phyloP scores from a whole-genome alignment of 1,140 invertebrate genomes.

The Nasonia vitripennis region DNA sequence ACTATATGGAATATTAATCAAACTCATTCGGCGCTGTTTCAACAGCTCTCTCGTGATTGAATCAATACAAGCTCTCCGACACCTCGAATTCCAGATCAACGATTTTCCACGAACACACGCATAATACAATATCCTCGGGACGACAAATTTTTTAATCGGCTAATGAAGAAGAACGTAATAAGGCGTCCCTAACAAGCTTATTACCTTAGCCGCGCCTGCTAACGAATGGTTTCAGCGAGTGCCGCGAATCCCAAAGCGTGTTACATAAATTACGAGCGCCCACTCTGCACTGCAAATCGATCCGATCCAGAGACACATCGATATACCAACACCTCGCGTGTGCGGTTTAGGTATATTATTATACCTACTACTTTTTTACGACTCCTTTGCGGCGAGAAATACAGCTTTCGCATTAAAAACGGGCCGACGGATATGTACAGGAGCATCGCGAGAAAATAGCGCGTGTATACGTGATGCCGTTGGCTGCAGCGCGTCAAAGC shows the following conservation, averaged over 20 bases:
- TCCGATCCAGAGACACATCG: no score
- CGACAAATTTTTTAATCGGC: background rate
- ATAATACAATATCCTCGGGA: no score
- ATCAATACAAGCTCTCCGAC: no score
- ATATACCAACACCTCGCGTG: no score
- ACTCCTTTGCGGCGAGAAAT: background rate
- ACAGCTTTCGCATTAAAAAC: background rate
- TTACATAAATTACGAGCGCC: conserved; percentile 28
- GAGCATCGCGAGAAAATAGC: background rate
- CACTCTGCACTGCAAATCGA: background rate
- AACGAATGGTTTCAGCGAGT: conserved; percentile 21
- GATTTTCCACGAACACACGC: no score
- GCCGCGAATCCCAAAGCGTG: conserved; percentile 32
- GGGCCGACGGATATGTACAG: background rate
- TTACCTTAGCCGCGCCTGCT: conserved; percentile 5
- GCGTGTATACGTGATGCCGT: background rate
- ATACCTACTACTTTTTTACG: background rate
- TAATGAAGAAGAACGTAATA: conserved; percentile 10
- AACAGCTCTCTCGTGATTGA: no score
- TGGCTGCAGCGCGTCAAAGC: no score
- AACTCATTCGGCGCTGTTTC: no score
- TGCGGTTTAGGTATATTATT: no score
- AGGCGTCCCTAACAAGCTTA: background rate
- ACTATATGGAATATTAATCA: no score
- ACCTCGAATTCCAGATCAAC: no score